Conservation (phyloP, 2,113 vertebrate genomes). For the Morone saxatilis region DNA sequence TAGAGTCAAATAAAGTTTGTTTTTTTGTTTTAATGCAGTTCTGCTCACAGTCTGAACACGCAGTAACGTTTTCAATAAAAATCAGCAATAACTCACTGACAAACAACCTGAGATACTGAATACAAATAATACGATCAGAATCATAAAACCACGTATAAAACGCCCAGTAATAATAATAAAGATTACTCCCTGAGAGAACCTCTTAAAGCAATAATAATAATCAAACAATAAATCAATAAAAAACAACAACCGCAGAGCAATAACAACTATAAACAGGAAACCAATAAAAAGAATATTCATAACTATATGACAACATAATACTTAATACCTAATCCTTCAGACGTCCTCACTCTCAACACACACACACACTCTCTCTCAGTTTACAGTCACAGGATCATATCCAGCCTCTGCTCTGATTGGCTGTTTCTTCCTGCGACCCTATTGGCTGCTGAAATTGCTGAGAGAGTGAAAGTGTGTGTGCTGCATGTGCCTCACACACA, state of each 20-base stretch:
- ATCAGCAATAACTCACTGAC: background rate
- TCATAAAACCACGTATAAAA: background rate
- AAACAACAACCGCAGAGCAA: background rate
- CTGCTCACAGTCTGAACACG: background rate
- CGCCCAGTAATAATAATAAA: background rate
- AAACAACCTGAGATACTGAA: background rate
- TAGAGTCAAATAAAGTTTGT: too few species aligned
- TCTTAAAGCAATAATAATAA: background rate
- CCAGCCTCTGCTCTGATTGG: background rate
- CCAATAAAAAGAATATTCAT: background rate
- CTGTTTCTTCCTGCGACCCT: background rate
- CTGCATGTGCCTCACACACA: slow-evolving; percentile 13
- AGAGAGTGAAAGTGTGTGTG: background rate
- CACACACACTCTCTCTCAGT: background rate
- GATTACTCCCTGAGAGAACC: background rate
- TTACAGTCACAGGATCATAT: background rate
- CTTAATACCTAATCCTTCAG: too few species aligned
- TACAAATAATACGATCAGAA: background rate
- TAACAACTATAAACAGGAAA: background rate
- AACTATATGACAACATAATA: too few species aligned
- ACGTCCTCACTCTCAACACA: background rate
- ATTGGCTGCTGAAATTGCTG: background rate
- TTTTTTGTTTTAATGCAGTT: background rate
- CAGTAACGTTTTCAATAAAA: background rate
- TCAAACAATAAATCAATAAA: background rate